Evolutionary conservation across 2,113 vertebrate species (phyloP).

Genomic region (Pollimyrus isidori): DNA sequence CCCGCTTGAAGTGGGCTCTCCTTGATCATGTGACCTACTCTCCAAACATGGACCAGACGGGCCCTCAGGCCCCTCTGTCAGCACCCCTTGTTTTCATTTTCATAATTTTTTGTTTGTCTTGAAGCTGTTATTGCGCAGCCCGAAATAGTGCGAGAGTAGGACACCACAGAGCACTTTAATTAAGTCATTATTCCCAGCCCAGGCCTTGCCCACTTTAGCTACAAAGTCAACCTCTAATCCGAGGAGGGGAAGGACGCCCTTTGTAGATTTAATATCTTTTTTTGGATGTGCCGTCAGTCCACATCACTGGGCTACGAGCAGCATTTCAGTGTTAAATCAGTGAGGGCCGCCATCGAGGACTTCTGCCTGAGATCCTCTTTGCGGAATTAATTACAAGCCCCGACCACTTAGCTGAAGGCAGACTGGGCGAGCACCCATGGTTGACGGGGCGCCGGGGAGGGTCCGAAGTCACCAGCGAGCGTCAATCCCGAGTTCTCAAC

Average conservation of each 20-base stretch:
- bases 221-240: conserved; percentile 59
- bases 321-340: conserved; percentile 55
- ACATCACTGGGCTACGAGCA: conserved; percentile 51
- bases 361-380: conserved; percentile 52
- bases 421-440: neutral
- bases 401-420: neutral
- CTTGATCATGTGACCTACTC: conserved; percentile 66
- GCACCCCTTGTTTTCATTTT: conserved; percentile 22
- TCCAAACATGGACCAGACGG: conserved; percentile 59
- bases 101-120: conserved; percentile 36
- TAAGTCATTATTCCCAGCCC: conserved; percentile 52
- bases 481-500: neutral
- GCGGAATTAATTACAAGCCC: conserved; percentile 61
- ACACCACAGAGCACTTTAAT: conserved; percentile 51
- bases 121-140: conserved; percentile 51
- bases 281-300: conserved; percentile 43
- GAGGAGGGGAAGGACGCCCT: conserved; percentile 48
- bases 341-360: conserved; percentile 56
- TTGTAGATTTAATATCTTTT: conserved; percentile 60
- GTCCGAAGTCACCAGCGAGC: neutral
- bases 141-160: conserved; percentile 44
- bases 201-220: conserved; percentile 55
- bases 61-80: conserved; percentile 45
- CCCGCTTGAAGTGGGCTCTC: conserved; percentile 59
- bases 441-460: neutral